These are phyloP conservation scores for Apoda limacodes DNA, from an alignment of 2,888 invertebrate species.

Conservation along the genomic window DNA sequence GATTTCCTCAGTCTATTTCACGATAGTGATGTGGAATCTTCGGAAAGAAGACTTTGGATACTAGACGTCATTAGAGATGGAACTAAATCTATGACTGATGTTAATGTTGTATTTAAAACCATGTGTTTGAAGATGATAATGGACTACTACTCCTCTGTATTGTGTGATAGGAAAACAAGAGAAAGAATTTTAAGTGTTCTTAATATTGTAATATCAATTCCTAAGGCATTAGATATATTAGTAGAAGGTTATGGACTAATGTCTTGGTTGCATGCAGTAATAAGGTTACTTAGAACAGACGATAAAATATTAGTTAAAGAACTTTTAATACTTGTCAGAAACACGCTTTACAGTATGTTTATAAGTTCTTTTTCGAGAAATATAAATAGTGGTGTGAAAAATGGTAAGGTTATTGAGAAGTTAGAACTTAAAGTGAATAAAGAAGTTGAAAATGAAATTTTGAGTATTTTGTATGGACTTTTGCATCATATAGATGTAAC, in stretches of 20 bases:
- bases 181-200: slow-evolving; percentile 76
- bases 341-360: slow-evolving; percentile 37
- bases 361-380: slow-evolving; percentile 35
- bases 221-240: slow-evolving; percentile 74
- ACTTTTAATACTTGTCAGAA: slow-evolving; percentile 33
- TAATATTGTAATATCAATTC: slow-evolving; percentile 71
- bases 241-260: slow-evolving; percentile 77
- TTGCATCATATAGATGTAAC: slow-evolving; percentile 31
- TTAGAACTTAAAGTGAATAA: slow-evolving; percentile 45
- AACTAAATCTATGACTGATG: slow-evolving; percentile 79
- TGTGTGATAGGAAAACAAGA: slow-evolving; percentile 73
- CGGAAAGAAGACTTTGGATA: slow-evolving; percentile 81
- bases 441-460: slow-evolving; percentile 45
- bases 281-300: slow-evolving; percentile 31
- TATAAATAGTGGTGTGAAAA: slow-evolving; percentile 24
- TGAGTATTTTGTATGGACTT: slow-evolving; percentile 36
- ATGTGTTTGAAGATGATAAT: slow-evolving; percentile 83
- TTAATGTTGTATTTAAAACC: slow-evolving; percentile 77
- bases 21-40: slow-evolving; percentile 78
- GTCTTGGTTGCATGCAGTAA: slow-evolving; percentile 72
- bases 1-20: slow-evolving; percentile 89
- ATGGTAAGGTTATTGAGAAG: slow-evolving; percentile 25
- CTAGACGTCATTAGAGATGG: slow-evolving; percentile 82
- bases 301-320: slow-evolving; percentile 33
- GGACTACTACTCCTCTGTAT: slow-evolving; percentile 73